A percentile compares a stretch with the other conserved stretches of the same genome.
phyloP scores from a whole-genome alignment of 2,888 invertebrate species.

The Azorinus chamasolen region DNA sequence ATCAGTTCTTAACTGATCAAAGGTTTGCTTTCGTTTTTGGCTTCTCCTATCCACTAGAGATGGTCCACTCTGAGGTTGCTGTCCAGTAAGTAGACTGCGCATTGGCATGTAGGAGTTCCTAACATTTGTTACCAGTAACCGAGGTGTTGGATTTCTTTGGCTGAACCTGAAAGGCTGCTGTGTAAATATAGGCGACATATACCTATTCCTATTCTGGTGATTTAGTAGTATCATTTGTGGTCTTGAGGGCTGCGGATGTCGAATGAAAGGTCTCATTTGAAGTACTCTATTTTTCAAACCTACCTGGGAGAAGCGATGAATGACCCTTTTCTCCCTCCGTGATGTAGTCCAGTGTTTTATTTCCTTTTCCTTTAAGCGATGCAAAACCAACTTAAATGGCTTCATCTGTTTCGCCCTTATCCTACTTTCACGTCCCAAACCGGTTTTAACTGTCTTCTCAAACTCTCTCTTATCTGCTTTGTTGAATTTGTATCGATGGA shows the following conservation, averaged over 20 bases:
- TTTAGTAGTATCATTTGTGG: no score
- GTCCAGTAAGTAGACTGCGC: no score
- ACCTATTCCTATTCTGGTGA: no score
- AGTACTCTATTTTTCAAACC: no score
- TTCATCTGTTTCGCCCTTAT: constrained; percentile 45
- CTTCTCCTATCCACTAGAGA: constrained; percentile 17
- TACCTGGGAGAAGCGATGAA: no score
- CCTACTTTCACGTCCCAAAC: constrained; percentile 63
- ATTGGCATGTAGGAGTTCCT: no score
- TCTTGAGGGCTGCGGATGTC: no score
- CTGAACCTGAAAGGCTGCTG: no score
- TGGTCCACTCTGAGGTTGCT: background rate
- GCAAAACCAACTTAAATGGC: constrained; percentile 60
- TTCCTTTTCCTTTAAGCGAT: constrained; percentile 54
- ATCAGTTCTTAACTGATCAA: constrained; percentile 26
- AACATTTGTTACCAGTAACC: constrained; percentile 37
- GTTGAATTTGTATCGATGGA: constrained; percentile 75
- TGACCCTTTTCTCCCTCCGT: background rate
- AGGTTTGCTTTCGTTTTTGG: constrained; percentile 54
- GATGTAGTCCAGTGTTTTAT: constrained; percentile 67
- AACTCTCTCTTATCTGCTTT: constrained; percentile 64
- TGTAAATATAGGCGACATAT: no score
- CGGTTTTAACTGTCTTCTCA: constrained; percentile 55
- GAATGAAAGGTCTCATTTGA: no score
- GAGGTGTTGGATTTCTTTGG: constrained; percentile 45